Percentiles rank a stretch among this genome's conserved stretches.
phyloP scores from a whole-genome alignment of 2,888 invertebrate genomes.

The Lissocephala sabroskyi region DNA sequence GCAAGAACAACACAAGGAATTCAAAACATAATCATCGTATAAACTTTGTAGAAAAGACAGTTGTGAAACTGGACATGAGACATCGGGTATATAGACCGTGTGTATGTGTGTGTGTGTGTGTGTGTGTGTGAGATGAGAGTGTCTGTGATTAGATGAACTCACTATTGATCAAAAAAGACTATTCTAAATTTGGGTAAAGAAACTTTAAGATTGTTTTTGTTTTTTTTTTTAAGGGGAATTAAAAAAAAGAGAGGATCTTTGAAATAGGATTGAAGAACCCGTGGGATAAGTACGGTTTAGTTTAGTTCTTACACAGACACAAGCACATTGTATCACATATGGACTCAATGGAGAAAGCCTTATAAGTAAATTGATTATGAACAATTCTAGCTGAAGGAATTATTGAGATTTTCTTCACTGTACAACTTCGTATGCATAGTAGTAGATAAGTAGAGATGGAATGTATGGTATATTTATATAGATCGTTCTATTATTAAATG shows the following conservation, averaged over 20 bases:
- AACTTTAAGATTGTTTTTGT: neutral
- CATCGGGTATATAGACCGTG: slow-evolving; percentile 23
- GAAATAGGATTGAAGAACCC: slow-evolving; percentile 17
- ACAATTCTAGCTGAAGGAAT: neutral
- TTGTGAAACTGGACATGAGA: slow-evolving; percentile 40
- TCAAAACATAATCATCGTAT: slow-evolving; percentile 34
- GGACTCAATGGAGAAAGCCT: too few species aligned
- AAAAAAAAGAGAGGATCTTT: slow-evolving; percentile 11
- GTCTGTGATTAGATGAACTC: too few species aligned
- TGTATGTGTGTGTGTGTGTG: slow-evolving; percentile 18
- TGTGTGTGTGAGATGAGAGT: slow-evolving; percentile 39
- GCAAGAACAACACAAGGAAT: slow-evolving; percentile 11
- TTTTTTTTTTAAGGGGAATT: neutral
- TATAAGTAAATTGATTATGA: neutral
- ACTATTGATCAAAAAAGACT: too few species aligned
- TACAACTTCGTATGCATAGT: slow-evolving; percentile 36
- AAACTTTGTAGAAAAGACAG: too few species aligned
- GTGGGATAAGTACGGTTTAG: slow-evolving; percentile 26
- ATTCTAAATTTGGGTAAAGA: too few species aligned
- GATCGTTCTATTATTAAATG: slow-evolving; percentile 30
- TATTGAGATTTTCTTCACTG: slow-evolving; percentile 31
- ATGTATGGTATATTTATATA: slow-evolving; percentile 45
- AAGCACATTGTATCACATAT: slow-evolving; percentile 44
- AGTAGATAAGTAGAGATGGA: slow-evolving; percentile 30
- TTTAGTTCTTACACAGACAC: slow-evolving; percentile 60